phyloP scores from a whole-genome alignment of 2,797 vertebrate species.

The Megalops cyprinoides region DNA sequence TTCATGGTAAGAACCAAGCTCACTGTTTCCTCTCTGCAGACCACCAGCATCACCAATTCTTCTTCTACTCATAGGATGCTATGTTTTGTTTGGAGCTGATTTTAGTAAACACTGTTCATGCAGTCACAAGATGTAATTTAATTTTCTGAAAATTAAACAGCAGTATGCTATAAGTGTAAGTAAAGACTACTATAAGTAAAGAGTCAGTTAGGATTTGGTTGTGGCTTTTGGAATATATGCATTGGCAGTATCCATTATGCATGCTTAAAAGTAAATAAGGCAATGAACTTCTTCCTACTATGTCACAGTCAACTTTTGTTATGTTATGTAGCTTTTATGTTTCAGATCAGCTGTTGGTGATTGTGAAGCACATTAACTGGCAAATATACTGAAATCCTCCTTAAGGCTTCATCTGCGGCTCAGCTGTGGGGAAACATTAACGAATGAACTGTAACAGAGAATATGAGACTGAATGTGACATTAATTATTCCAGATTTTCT shows the following conservation, averaged over 20 bases:
- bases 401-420: background rate
- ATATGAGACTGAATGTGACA: background rate
- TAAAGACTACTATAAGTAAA: no score
- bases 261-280: background rate
- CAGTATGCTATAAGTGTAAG: no score
- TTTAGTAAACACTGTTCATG: no score
- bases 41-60: background rate
- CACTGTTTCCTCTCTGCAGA: background rate
- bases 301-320: background rate
- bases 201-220: no score
- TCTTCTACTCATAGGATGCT: background rate
- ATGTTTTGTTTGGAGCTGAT: background rate
- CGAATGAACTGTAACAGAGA: background rate
- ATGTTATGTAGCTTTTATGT: background rate
- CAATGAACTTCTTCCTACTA: background rate
- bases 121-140: no score
- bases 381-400: background rate
- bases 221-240: no score
- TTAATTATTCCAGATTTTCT: background rate
- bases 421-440: background rate
- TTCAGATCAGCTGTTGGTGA: background rate
- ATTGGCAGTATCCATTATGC: no score
- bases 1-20: constrained; percentile 85
- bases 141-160: no score
- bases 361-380: background rate